These are phyloP conservation scores for Morphnarchus princeps DNA, from an alignment of 2,113 vertebrate species.

Conservation along the genomic window DNA sequence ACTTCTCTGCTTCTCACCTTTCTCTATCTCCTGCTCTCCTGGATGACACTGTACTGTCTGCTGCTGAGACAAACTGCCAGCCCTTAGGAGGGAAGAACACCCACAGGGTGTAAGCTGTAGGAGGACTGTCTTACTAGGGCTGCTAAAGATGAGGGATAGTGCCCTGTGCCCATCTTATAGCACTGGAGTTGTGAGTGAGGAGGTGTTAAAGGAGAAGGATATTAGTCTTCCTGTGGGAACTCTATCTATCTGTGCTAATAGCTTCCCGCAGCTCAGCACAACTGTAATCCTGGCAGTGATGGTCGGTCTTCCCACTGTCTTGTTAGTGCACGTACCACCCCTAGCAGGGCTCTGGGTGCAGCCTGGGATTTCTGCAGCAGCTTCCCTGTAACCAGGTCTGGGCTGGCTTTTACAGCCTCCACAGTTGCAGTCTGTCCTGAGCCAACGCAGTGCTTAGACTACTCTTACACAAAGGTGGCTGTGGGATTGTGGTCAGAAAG, in stretches of 20 bases:
- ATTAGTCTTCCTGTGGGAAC: neutral
- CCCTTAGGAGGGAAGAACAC: neutral
- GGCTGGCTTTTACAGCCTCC: neutral
- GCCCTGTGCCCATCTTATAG: neutral
- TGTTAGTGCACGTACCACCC: neutral
- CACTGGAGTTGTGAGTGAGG: neutral
- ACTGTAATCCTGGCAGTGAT: neutral
- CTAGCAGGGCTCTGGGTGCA: neutral
- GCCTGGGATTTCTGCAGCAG: neutral
- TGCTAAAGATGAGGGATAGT: neutral
- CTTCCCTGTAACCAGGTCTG: neutral
- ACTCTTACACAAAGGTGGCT: rapidly evolving
- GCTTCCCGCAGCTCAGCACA: rapidly evolving
- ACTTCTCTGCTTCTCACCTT: neutral
- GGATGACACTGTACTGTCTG: neutral
- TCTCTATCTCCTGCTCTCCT: neutral
- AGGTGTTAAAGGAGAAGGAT: neutral
- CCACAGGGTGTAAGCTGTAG: neutral
- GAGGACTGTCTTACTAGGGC: too few relatives aligned
- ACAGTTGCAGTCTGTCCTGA: neutral
- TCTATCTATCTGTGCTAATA: neutral
- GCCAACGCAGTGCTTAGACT: neutral
- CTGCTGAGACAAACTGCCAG: neutral
- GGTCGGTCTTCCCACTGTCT: rapidly evolving
- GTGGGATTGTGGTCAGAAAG: neutral